These are phyloP conservation scores for Pseudopipra pipra DNA, from an alignment of 2,113 vertebrate genomes.

Conservation along the genomic window DNA sequence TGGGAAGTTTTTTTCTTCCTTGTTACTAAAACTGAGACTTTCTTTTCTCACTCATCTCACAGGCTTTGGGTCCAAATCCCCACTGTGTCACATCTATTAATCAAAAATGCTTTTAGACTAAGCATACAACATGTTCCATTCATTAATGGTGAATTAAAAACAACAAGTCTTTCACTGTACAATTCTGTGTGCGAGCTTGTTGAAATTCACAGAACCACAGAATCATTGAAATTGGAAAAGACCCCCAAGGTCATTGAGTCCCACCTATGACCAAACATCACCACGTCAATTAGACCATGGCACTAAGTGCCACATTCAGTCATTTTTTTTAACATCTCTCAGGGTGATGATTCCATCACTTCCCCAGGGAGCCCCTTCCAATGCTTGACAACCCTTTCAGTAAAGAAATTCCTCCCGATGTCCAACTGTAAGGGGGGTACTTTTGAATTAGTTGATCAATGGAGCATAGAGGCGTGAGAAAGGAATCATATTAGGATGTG, in stretches of 20 bases:
- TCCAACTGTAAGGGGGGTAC: no score
- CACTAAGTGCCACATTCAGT: not conserved
- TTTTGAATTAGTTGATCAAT: no score
- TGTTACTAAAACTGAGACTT: not conserved
- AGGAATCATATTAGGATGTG: no score
- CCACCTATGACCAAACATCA: not conserved
- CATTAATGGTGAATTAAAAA: not conserved
- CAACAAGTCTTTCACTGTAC: not conserved
- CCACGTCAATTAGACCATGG: not conserved
- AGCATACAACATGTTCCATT: not conserved
- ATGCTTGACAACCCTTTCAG: not conserved
- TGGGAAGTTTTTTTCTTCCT: not conserved
- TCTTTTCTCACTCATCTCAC: not conserved
- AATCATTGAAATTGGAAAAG: not conserved
- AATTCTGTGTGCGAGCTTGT: not conserved
- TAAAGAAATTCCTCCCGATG: not conserved
- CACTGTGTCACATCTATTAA: rapidly evolving
- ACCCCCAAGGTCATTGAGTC: not conserved
- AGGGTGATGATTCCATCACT: not conserved
- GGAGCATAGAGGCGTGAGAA: no score
- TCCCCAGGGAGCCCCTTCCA: not conserved
- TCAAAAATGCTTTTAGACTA: not conserved
- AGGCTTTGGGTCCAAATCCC: not conserved
- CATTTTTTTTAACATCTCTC: not conserved
- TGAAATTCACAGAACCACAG: not conserved